A percentile compares a stretch with the other conserved stretches of the same genome.
phyloP scores from a whole-genome alignment of 1,140 invertebrate species.

The Oncopeltus fasciatus region DNA sequence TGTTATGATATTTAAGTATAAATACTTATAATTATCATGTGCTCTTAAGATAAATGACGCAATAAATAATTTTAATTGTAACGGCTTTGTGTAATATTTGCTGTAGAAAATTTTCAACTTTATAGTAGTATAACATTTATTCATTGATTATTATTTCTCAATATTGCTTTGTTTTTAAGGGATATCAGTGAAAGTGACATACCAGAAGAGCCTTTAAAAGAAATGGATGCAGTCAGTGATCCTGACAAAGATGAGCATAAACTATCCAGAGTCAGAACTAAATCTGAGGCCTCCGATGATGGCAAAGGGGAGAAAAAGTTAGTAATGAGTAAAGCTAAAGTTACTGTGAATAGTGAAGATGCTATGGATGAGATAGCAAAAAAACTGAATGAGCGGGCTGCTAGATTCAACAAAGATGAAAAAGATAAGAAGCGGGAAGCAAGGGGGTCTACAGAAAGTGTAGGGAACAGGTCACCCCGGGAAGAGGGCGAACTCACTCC shows the following conservation, averaged over 20 bases:
- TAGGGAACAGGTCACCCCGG: not conserved
- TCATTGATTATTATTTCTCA: not conserved
- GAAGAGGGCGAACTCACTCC: slow-evolving; percentile 6
- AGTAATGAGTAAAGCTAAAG: not conserved
- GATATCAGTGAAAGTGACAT: not conserved
- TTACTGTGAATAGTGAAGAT: not conserved
- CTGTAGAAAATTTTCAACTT: no score
- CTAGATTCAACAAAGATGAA: slow-evolving; percentile 8
- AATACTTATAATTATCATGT: no score
- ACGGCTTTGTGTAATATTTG: no score
- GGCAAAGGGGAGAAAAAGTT: not conserved
- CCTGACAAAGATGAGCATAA: not conserved
- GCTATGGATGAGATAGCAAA: not conserved
- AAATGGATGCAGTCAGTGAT: not conserved
- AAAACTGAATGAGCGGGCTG: slow-evolving; percentile 1
- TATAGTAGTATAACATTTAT: no score
- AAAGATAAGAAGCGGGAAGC: slow-evolving; percentile 7
- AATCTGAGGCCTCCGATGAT: not conserved
- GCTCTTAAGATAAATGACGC: no score
- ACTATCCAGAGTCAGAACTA: not conserved
- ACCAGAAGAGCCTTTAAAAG: not conserved
- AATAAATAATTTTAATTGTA: no score
- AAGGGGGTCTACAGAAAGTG: not conserved
- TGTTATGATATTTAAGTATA: no score
- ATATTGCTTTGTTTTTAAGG: not conserved